These are phyloP conservation scores for Microtus oregoni DNA, from an alignment of 2,113 vertebrate genomes.

Conservation along the genomic window DNA sequence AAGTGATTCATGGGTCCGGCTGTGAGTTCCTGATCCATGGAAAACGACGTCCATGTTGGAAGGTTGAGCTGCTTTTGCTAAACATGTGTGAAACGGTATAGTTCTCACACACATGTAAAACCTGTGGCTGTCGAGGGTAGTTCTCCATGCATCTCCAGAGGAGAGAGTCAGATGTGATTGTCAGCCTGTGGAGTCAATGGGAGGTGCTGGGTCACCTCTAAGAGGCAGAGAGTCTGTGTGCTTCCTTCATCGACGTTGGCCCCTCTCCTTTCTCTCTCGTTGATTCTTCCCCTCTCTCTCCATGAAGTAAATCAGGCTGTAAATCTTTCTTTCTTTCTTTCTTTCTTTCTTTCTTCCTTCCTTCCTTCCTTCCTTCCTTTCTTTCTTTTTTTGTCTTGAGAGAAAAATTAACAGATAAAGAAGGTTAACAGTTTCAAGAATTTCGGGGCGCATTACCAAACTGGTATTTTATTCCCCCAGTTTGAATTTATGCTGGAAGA, in stretches of 20 bases:
- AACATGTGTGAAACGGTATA: not conserved
- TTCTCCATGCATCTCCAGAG: not conserved
- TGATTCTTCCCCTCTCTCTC: not conserved
- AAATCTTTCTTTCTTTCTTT: not conserved
- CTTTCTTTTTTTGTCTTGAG: not conserved
- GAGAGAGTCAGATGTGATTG: too few relatives aligned
- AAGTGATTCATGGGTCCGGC: not conserved
- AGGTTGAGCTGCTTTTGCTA: not conserved
- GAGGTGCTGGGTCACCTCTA: not conserved
- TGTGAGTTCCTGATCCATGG: not conserved
- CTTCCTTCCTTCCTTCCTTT: not conserved
- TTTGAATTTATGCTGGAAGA: not conserved
- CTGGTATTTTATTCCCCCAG: not conserved
- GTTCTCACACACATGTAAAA: constrained; percentile 15
- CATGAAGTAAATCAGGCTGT: not conserved
- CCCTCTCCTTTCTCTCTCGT: not conserved
- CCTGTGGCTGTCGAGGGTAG: not conserved
- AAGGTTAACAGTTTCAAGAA: not conserved
- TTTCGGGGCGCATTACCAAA: not conserved
- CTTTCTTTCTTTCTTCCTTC: not conserved
- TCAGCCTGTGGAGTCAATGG: not conserved
- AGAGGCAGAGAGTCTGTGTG: too few relatives aligned
- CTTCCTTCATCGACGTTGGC: not conserved
- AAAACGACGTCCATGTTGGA: not conserved
- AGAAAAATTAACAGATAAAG: not conserved